Evolutionary conservation across 2,113 vertebrate genomes (phyloP).

Genomic region (Aldabrachelys gigantea): DNA sequence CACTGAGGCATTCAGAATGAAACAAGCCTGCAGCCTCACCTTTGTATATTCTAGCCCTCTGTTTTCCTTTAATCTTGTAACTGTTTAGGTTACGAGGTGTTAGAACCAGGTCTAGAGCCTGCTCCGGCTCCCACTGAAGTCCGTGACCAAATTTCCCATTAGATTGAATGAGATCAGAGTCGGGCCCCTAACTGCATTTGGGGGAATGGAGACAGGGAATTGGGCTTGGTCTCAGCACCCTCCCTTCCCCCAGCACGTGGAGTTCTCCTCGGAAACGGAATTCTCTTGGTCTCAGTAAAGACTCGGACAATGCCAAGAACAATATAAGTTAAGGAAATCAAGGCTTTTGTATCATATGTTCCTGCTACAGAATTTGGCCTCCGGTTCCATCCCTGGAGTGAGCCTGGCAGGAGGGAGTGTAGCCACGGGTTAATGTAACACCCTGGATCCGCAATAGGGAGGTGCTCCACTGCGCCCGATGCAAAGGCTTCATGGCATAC

Average conservation of each 20-base stretch:
- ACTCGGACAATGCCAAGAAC: neutral
- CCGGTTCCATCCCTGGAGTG: fast-evolving
- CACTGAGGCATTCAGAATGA: neutral
- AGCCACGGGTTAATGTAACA: too few species aligned
- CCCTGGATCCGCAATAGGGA: too few species aligned
- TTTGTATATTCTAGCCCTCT: neutral
- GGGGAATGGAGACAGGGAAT: neutral
- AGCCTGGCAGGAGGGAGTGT: neutral
- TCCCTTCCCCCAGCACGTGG: neutral
- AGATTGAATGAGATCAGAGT: neutral
- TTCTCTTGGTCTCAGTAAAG: neutral
- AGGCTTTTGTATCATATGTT: neutral
- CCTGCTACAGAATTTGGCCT: neutral
- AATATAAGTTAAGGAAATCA: neutral
- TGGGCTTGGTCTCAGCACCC: neutral
- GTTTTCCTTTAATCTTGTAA: neutral
- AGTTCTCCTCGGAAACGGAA: neutral
- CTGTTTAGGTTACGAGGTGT: neutral
- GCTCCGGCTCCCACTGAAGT: neutral
- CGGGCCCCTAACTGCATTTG: too few species aligned
- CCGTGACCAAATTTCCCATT: neutral
- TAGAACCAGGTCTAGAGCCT: neutral
- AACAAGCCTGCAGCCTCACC: neutral
- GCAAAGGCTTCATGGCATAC: too few species aligned
- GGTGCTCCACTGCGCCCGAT: neutral